Conservation (phyloP, 2,888 invertebrate species). For the Ichneumon xanthorius region DNA sequence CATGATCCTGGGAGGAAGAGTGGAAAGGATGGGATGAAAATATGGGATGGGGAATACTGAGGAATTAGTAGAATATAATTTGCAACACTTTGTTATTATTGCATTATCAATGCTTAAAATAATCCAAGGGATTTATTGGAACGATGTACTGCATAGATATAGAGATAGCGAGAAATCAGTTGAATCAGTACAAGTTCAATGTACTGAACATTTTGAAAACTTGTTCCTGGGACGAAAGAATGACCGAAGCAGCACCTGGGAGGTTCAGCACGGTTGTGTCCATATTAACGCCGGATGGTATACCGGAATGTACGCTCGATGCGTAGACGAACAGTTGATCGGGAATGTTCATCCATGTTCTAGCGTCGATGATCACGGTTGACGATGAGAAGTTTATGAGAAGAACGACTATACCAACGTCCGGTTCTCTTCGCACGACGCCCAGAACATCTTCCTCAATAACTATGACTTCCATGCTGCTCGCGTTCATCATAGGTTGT, state of each 20-base stretch:
- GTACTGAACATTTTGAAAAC: background rate
- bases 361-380: slow-evolving; percentile 62
- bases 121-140: background rate
- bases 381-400: slow-evolving; percentile 72
- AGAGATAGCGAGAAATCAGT: background rate
- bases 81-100: background rate
- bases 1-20: slow-evolving; percentile 48
- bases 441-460: slow-evolving; percentile 72
- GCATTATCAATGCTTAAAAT: background rate
- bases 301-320: slow-evolving; percentile 66
- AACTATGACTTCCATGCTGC: slow-evolving; percentile 80
- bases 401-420: slow-evolving; percentile 66
- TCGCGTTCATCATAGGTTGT: slow-evolving; percentile 84
- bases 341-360: slow-evolving; percentile 65
- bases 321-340: slow-evolving; percentile 63
- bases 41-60: background rate
- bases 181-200: background rate
- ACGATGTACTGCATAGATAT: background rate
- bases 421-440: slow-evolving; percentile 71
- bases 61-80: background rate
- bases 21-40: background rate
- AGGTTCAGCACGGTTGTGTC: slow-evolving; percentile 66
- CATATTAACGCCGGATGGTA: slow-evolving; percentile 54
- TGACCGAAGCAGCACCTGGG: slow-evolving; percentile 75
- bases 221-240: slow-evolving; percentile 64